Evolutionary conservation across 2,888 invertebrate genomes (phyloP), one percentile per base, ranked within the genome.

Genomic region (Eupithecia subfuscata): DNA sequence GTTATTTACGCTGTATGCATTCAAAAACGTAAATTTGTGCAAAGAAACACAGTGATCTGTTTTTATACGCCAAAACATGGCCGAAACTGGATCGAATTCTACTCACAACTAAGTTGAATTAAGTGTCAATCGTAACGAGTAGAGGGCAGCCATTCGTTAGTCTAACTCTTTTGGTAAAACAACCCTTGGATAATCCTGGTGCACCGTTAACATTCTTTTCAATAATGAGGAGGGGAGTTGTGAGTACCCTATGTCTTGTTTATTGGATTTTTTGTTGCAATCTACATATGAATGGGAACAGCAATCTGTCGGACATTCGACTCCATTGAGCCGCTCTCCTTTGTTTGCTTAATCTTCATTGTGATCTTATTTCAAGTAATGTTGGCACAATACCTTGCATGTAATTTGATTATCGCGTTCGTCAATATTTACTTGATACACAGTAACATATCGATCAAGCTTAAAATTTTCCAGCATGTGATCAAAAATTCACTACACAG

Each of bases 261-360:
- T 94, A 95, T 94, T 94, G 93, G 94, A 94, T 94, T 95, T 94
- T 95, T 94, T 94, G 94, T 93, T 91, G 87, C 94, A 92, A 92
- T 95, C 92, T 95, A 91, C 94, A 95, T 95, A 93, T 95, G 94
- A 95, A 95, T 94, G 85, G 91, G 84, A 88, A 89, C 89, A 87
- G 88, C 92, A 94, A 94, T 93, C 94, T 93, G 93, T 90, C 87
- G 87, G 89, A 90, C 88, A 85, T 83, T 83, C 87, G 84, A 88
- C 83, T 86, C 87, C 83, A 87, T 91, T 75, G 91, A 92, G 91
- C 86, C 85, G 89, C 82, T 78, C 74, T 77, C 74, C 73, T 78
- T 86, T 90, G 86, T 89, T 88, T 84, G 81, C 80, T 80, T 82
- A 84, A 87, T 87, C 80, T 85, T 82, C 77, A 83, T 83, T 83